Conservation (phyloP, 2,113 vertebrate genomes). For the Rhinopithecus roxellana region DNA sequence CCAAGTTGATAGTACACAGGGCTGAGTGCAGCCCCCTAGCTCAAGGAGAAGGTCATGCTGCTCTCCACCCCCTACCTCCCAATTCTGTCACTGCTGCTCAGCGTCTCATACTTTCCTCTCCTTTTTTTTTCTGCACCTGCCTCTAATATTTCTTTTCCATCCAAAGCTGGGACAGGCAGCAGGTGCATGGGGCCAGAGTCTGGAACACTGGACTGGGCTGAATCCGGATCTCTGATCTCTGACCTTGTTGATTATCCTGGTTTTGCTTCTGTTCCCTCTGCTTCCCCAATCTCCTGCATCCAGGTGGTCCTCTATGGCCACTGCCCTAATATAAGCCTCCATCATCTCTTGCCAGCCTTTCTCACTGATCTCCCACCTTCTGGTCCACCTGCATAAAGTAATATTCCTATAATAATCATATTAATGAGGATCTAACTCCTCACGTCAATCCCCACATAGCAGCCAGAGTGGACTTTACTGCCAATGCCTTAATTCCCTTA, state of each 20-base stretch:
- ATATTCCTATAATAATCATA: background rate
- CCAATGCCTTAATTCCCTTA: background rate
- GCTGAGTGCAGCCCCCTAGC: background rate
- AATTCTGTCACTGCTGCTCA: background rate
- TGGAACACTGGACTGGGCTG: background rate
- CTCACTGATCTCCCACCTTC: background rate
- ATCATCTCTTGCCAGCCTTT: background rate
- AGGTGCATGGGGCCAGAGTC: background rate
- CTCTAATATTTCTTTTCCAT: background rate
- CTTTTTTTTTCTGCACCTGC: background rate
- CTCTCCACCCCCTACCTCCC: background rate
- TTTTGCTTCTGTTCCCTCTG: background rate
- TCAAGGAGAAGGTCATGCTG: background rate
- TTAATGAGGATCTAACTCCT: too few relatives aligned
- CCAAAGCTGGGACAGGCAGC: background rate
- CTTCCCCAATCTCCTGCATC: background rate
- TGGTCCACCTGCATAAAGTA: background rate
- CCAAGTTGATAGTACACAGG: too few relatives aligned
- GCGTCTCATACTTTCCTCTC: background rate
- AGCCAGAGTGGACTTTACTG: background rate
- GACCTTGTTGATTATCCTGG: background rate
- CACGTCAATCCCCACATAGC: background rate
- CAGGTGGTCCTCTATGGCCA: background rate
- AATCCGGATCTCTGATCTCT: background rate
- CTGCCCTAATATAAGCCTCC: background rate